Base-by-base conservation (phyloP, 64 coral and sea anemone genomes). In the Montipora efflorescens region DNA sequence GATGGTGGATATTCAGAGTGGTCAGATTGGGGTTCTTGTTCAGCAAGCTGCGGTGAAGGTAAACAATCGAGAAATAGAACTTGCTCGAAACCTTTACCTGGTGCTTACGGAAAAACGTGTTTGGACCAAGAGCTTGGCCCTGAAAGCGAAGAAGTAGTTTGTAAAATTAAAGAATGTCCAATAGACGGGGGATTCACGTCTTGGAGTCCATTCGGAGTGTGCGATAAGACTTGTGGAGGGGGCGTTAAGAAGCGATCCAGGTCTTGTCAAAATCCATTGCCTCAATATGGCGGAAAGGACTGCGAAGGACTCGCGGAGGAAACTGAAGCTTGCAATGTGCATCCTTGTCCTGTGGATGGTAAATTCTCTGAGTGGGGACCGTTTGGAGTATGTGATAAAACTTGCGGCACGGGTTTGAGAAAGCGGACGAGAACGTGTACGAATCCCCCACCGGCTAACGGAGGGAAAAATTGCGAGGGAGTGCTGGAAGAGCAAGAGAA, bases 181-280 rank as follows among this genome's bases (percentile, higher is more conserved):
- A 76, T 97, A 44, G 78, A 97, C 75, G 95, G 95, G 47, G 79
- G 93, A 13, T 75, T 81, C 48, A 75, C 88, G 0, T 71, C 80
- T 14, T 97, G 95, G 95, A 81, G 76, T 84, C 58, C 5, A 15
- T 97, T 81, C 72, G 76, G 78, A 44, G 78, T 62, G 4, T 97
- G 95, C 25, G 87, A 74, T 48, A 94, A 91, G 75, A 66, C 92
- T 7, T 97, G 95, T 48, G 92, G 92, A 12, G 87, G 76, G 15
- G 95, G 95, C 19, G 49, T 91, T 1, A 71, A 91, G 20, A 97
- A 94, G 74, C 74, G 95, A 79, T 52, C 52, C 10, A 28, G 95
- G 8, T 82, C 92, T 11, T 97, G 95, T 43, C 91, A 92, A 12
- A 97, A 97, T 36, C 95, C 95, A 20, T 9, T 49, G 15, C 95